Evolutionary conservation across 1,140 invertebrate species (phyloP), one percentile per base, ranked within the genome.

Genomic region (Aleiodes sp.): DNA sequence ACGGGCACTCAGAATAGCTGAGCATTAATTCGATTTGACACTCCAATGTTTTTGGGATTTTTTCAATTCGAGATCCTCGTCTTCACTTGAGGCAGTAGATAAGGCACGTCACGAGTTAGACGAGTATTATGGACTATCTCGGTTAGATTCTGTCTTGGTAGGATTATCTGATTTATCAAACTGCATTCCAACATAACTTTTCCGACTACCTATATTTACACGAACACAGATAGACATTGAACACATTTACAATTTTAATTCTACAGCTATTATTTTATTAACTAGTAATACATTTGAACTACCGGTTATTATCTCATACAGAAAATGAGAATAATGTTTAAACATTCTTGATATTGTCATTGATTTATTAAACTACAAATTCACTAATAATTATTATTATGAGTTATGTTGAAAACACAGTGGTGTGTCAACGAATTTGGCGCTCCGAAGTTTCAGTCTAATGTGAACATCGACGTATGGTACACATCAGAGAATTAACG

Each of bases 151-250:
- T n/a, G n/a, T 43, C 21, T 21, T 14, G 19, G 46, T 24, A n/a
- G 31, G 28, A 31, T 24, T 29, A 43, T 46, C 43, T 46, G 61
- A 64, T 64, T 64, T 46, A 64, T 64, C 28, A 39, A 41, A 64
- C 61, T 43, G 39, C 61, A 64, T 64, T 64, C 61, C 61, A 43
- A n/a, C 29, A 16, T 26, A 28, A 59, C 35, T 64, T 64, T 64
- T 64, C 60, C 60, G 60, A 33, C 31, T 62, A 39, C 33, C 33
- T 64, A 41, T 41, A 64, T 64, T 28, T 43, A 64, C 26, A 29
- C 10, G 4, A 8, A 56, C 8, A 21, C 16, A 52, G 12, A 33
- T 33, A 33, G 0, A 33, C 12, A 56, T 56, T 24, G 12, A 9
- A 21, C 21, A 24, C n/a, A 56, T 56, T 33, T 33, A 33, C 16